These are phyloP conservation scores for Aphyosemion australe DNA, from an alignment of 2,113 vertebrate genomes.

Conservation along the genomic window DNA sequence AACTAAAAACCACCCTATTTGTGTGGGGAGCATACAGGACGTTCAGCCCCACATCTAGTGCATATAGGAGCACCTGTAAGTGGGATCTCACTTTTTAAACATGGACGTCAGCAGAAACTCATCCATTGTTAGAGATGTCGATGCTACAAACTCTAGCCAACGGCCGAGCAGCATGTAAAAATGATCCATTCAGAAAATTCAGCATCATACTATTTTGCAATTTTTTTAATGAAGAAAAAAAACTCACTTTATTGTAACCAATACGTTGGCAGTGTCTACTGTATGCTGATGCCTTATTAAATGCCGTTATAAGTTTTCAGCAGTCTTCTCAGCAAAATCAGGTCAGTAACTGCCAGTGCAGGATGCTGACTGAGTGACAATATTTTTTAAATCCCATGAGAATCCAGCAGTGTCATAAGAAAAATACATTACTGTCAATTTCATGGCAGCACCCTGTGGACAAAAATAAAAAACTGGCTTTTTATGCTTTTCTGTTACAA, in stretches of 20 bases:
- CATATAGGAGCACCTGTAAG: too few relatives aligned
- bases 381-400: slow-evolving; percentile 5
- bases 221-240: background rate
- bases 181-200: background rate
- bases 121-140: too few relatives aligned
- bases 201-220: background rate
- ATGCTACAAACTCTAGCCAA: background rate
- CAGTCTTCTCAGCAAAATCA: slow-evolving; percentile 3
- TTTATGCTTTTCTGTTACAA: slow-evolving; percentile 2
- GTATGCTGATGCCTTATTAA: background rate
- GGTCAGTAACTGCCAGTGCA: slow-evolving; percentile 1
- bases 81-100: too few relatives aligned
- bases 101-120: too few relatives aligned
- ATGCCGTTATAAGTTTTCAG: slow-evolving; percentile 5
- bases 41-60: too few relatives aligned
- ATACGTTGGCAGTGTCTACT: background rate
- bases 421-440: slow-evolving; percentile 7
- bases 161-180: background rate
- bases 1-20: too few relatives aligned
- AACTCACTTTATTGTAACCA: background rate
- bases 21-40: too few relatives aligned
- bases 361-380: slow-evolving; percentile 10
- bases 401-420: slow-evolving; percentile 7
- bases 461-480: background rate
- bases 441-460: slow-evolving; percentile 6